Conservation (phyloP, 2,888 invertebrate species). For the Oxytorus armatus region DNA sequence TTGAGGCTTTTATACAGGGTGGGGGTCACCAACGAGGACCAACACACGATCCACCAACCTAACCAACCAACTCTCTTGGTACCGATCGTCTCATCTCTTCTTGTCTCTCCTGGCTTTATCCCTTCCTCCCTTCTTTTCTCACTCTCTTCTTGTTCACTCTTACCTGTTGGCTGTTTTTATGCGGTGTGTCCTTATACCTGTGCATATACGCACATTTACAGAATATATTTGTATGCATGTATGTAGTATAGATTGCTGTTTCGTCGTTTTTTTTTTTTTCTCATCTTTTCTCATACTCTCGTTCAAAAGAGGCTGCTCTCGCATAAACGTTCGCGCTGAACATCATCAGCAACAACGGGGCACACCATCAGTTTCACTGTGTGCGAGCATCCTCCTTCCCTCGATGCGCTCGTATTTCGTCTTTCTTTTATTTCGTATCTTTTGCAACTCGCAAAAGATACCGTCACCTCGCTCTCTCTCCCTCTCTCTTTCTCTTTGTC, state of each 20-base stretch:
- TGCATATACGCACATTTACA: slow-evolving; percentile 16
- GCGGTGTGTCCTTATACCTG: slow-evolving; percentile 45
- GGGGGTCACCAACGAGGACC: slow-evolving; percentile 78
- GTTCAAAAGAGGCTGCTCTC: slow-evolving; percentile 19
- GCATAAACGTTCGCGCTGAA: background rate
- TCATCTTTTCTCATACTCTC: slow-evolving; percentile 47
- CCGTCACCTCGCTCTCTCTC: background rate
- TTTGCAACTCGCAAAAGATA: background rate
- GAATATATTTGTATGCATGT: background rate
- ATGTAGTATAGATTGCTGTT: slow-evolving; percentile 15
- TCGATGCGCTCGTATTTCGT: background rate
- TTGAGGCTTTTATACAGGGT: slow-evolving; percentile 81
- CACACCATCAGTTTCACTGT: no score
- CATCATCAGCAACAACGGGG: slow-evolving; percentile 3
- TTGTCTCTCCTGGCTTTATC: slow-evolving; percentile 48
- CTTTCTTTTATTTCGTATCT: background rate
- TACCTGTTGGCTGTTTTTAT: slow-evolving; percentile 53
- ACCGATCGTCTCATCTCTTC: slow-evolving; percentile 77
- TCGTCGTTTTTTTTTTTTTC: slow-evolving; percentile 42
- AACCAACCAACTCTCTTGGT: slow-evolving; percentile 73
- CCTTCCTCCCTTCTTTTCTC: slow-evolving; percentile 43
- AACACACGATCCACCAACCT: slow-evolving; percentile 66
- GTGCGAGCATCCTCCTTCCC: background rate
- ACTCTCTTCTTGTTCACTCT: slow-evolving; percentile 64
- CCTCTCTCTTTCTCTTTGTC: no score